Evolutionary conservation across 2,113 vertebrate genomes (phyloP).

Genomic region (Promerops cafer): DNA sequence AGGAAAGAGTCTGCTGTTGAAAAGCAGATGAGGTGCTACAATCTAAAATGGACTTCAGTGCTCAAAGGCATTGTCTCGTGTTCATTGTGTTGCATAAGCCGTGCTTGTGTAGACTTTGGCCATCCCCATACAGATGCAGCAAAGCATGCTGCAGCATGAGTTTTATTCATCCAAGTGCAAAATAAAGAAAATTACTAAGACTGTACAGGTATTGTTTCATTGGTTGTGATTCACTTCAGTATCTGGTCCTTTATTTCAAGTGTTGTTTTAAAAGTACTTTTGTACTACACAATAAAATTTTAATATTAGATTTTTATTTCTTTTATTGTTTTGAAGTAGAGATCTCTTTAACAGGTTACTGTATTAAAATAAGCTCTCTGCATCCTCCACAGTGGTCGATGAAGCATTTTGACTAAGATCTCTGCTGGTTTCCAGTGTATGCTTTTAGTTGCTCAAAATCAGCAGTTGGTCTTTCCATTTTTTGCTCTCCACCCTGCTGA

Average conservation of each 20-base stretch:
- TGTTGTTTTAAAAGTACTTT: not conserved
- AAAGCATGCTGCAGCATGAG: not conserved
- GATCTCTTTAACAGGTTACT: not conserved
- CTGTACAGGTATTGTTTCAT: not conserved
- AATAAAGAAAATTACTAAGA: not conserved
- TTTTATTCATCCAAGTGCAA: not conserved
- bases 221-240: not conserved
- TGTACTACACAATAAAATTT: not conserved
- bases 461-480: not conserved
- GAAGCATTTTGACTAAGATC: not conserved
- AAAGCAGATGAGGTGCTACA: not conserved
- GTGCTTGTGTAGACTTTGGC: not conserved
- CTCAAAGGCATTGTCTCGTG: not conserved
- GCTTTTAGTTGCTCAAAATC: not conserved
- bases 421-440: not conserved
- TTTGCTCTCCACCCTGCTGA: not conserved
- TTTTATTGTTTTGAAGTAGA: not conserved
- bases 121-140: not conserved
- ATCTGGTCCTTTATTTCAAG: not conserved
- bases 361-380: not conserved
- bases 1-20: not conserved
- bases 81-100: not conserved
- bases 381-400: not conserved
- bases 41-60: fast-evolving
- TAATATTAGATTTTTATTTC: not conserved